A percentile compares a stretch with the other conserved stretches of the same genome.
Conservation (phyloP, 2,797 vertebrate genomes). For the Micropoecilia bifurca region DNA sequence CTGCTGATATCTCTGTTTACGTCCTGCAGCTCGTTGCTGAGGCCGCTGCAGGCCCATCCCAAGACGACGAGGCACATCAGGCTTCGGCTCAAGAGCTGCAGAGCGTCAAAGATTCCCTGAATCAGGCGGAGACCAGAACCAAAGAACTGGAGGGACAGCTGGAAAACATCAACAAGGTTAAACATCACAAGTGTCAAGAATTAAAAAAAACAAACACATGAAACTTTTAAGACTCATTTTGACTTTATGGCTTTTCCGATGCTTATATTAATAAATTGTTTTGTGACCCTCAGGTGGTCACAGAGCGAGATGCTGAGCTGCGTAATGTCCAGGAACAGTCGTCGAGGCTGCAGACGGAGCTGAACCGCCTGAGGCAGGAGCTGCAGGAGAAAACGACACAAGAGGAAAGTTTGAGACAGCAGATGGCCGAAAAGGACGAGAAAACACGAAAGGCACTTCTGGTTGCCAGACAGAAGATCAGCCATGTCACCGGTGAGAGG, state of each 20-base stretch:
- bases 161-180: slow-evolving; percentile 90
- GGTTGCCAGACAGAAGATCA: slow-evolving; percentile 92
- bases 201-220: neutral
- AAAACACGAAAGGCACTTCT: slow-evolving; percentile 93
- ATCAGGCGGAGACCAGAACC: slow-evolving; percentile 86
- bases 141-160: slow-evolving; percentile 88
- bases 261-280: neutral
- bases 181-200: neutral
- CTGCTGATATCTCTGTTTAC: neutral
- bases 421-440: slow-evolving; percentile 94
- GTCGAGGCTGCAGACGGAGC: slow-evolving; percentile 86
- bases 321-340: slow-evolving; percentile 88
- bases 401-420: slow-evolving; percentile 90
- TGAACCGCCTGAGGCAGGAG: slow-evolving; percentile 88
- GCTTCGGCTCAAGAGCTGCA: slow-evolving; percentile 89
- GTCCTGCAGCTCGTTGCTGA: slow-evolving; percentile 81
- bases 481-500: slow-evolving; percentile 85
- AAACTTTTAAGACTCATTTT: neutral
- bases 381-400: slow-evolving; percentile 89
- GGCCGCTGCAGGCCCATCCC: slow-evolving; percentile 82
- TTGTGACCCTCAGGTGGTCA: slow-evolving; percentile 74
- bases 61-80: slow-evolving; percentile 88
- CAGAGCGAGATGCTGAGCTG: slow-evolving; percentile 89
- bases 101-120: slow-evolving; percentile 85
- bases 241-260: neutral